A percentile compares a stretch with the other conserved stretches of the same genome.
Conservation (phyloP, 2,888 invertebrate genomes). For the Seladonia tumulorum region DNA sequence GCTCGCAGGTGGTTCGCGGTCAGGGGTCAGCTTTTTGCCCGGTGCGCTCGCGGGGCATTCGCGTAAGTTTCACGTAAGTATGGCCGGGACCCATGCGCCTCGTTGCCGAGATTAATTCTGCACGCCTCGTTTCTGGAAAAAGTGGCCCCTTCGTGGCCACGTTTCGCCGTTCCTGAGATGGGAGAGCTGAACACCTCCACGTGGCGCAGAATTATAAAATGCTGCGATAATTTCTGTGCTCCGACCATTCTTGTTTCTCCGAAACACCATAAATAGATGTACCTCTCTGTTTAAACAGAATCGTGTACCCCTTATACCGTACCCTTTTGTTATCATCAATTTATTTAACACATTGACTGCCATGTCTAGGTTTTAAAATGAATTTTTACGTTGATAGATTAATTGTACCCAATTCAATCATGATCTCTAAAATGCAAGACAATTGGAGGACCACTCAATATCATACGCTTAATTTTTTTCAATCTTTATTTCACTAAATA, state of each 20-base stretch:
- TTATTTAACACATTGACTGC: too few species aligned
- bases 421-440: too few species aligned
- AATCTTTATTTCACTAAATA: too few species aligned
- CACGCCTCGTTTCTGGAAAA: neutral
- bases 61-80: slow-evolving; percentile 35
- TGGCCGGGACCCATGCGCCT: neutral
- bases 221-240: neutral
- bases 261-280: neutral
- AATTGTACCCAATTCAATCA: too few species aligned
- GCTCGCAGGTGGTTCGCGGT: slow-evolving; percentile 81
- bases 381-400: too few species aligned
- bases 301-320: neutral
- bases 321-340: neutral
- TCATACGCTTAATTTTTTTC: too few species aligned
- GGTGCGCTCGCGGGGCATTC: slow-evolving; percentile 26
- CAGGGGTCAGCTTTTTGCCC: slow-evolving; percentile 79
- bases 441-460: too few species aligned
- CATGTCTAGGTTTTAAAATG: too few species aligned
- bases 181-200: neutral
- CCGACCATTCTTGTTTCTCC: neutral
- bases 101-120: slow-evolving; percentile 40
- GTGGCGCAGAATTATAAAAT: neutral
- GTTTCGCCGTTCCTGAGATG: neutral
- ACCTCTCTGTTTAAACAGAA: neutral
- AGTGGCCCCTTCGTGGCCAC: neutral